These are phyloP conservation scores for Damaliscus lunatus DNA, from an alignment of 2,113 vertebrate genomes.

Conservation along the genomic window DNA sequence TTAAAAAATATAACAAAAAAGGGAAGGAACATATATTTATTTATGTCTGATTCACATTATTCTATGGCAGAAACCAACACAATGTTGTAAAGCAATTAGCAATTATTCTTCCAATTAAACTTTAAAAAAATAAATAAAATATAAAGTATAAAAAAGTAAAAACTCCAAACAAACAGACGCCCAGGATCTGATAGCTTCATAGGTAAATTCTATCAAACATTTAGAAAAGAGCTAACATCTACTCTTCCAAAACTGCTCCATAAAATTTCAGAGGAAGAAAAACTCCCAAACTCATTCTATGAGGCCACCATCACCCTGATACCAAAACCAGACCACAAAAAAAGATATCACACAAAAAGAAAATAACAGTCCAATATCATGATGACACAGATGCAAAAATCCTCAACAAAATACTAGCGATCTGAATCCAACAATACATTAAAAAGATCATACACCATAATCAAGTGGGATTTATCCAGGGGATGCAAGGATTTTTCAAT, in stretches of 20 bases:
- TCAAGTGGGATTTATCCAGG: background rate
- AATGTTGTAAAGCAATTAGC: no score
- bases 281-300: background rate
- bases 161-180: background rate
- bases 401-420: background rate
- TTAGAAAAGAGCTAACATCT: background rate
- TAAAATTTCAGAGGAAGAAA: background rate
- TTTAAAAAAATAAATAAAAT: no score
- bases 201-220: background rate
- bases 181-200: background rate
- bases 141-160: background rate
- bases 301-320: background rate
- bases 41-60: no score
- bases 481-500: background rate
- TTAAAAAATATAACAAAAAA: no score
- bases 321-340: background rate
- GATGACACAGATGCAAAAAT: background rate
- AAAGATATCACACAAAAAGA: background rate
- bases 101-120: no score
- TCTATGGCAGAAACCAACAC: no score
- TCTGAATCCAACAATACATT: background rate
- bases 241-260: background rate
- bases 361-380: background rate
- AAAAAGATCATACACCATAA: background rate
- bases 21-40: no score